Evolutionary conservation across 1,140 invertebrate species (phyloP).

Genomic region (Lepeophtheirus salmonis): DNA sequence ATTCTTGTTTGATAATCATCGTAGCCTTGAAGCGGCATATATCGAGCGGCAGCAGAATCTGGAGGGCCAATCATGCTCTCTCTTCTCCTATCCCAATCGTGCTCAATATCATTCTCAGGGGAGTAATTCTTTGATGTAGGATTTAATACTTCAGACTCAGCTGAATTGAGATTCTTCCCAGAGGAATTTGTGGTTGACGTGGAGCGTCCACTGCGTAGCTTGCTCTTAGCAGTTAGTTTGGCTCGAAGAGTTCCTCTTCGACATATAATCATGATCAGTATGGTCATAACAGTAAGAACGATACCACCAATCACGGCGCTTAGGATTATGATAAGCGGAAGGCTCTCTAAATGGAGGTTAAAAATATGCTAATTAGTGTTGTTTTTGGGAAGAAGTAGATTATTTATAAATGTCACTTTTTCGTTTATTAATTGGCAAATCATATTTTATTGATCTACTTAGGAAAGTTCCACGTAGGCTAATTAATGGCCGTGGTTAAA

Average conservation of each 20-base stretch:
- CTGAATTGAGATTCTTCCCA: background rate
- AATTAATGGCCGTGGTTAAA: too few relatives aligned
- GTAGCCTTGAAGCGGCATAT: background rate
- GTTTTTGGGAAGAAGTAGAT: too few relatives aligned
- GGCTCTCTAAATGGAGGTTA: slow-evolving; percentile 35
- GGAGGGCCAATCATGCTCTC: background rate
- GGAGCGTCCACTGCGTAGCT: background rate
- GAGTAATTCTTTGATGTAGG: background rate
- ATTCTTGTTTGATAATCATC: background rate
- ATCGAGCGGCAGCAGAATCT: background rate
- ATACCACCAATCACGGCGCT: slow-evolving; percentile 42
- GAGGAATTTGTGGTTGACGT: background rate
- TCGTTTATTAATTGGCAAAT: too few relatives aligned
- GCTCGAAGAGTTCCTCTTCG: background rate
- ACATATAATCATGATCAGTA: slow-evolving; percentile 41
- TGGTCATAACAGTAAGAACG: slow-evolving; percentile 41
- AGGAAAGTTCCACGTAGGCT: too few relatives aligned
- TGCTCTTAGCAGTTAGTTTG: background rate
- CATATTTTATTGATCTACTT: too few relatives aligned
- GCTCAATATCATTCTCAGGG: background rate
- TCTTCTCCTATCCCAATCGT: background rate
- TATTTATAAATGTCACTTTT: too few relatives aligned
- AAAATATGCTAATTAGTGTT: slow-evolving; percentile 4
- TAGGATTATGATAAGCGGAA: slow-evolving; percentile 41
- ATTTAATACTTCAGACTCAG: background rate